Percentiles rank a stretch among this genome's conserved stretches.
phyloP scores from a whole-genome alignment of 2,113 vertebrate species.

The Apodemus speciosus region DNA sequence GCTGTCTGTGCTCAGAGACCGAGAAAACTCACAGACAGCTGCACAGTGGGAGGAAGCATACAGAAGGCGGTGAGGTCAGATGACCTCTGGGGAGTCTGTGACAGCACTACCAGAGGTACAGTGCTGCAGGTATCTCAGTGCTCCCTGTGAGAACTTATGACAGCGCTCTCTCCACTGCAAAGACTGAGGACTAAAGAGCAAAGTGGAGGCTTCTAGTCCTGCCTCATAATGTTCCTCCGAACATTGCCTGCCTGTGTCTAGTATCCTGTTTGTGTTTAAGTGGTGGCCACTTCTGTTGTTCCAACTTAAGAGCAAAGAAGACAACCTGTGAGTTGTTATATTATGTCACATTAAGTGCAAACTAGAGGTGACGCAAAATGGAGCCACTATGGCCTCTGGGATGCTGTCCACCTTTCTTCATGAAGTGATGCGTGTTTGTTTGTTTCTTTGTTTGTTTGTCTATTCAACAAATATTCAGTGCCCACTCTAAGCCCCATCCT shows the following conservation, averaged over 20 bases:
- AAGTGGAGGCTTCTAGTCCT: not conserved
- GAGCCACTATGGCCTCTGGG: not conserved
- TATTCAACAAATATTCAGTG: not conserved
- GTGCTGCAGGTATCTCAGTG: not conserved
- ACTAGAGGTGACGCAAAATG: rapidly evolving
- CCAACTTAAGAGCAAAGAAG: not conserved
- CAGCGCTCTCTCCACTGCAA: not conserved
- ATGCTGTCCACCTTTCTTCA: not conserved
- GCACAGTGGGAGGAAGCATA: not conserved
- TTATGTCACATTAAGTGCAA: not conserved
- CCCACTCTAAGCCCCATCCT: not conserved
- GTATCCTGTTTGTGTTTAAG: not conserved
- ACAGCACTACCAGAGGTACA: not conserved
- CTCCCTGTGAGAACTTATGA: not conserved
- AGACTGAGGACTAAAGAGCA: rapidly evolving
- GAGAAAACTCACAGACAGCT: not conserved
- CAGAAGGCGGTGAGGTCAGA: not conserved
- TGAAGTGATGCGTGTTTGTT: not conserved
- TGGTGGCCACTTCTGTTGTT: not conserved
- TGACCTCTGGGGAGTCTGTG: not conserved
- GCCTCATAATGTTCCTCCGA: not conserved
- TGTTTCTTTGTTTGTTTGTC: not conserved
- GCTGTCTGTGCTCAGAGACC: not conserved
- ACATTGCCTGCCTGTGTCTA: too few relatives aligned
- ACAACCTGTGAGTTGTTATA: not conserved